Evolutionary conservation across 1,140 invertebrate genomes (phyloP).

Genomic region (silkworm (Bombyx mori)): DNA sequence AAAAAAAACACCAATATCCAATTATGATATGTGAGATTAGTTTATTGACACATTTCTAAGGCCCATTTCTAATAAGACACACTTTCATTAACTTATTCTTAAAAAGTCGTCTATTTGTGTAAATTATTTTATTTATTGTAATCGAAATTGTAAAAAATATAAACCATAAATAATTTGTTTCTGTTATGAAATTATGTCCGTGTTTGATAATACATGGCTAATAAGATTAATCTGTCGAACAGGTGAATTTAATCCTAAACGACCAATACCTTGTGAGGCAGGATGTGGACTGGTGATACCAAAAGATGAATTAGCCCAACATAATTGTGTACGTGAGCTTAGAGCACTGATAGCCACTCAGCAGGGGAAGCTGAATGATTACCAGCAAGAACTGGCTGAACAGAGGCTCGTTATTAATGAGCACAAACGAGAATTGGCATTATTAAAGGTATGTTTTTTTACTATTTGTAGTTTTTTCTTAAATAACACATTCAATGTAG

Average conservation of each 20-base stretch:
- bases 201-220: neutral
- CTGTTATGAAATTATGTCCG: no score
- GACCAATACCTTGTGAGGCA: conserved; percentile 91
- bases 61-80: no score
- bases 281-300: conserved; percentile 95
- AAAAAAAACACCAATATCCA: no score
- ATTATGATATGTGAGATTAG: no score
- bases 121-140: no score
- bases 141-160: no score
- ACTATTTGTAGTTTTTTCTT: neutral
- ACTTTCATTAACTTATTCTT: no score
- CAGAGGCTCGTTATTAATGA: conserved; percentile 90
- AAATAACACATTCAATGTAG: no score
- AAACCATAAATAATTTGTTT: no score
- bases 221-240: conserved; percentile 2
- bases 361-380: conserved; percentile 86
- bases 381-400: conserved; percentile 88
- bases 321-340: conserved; percentile 93
- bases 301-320: conserved; percentile 94
- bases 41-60: no score
- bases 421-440: conserved; percentile 88
- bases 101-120: no score
- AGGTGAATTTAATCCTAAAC: conserved; percentile 85
- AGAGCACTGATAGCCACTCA: conserved; percentile 88
- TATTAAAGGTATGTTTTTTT: conserved; percentile 78